Conservation (phyloP, 2,888 invertebrate genomes). For the Zaprionus lineosus region DNA sequence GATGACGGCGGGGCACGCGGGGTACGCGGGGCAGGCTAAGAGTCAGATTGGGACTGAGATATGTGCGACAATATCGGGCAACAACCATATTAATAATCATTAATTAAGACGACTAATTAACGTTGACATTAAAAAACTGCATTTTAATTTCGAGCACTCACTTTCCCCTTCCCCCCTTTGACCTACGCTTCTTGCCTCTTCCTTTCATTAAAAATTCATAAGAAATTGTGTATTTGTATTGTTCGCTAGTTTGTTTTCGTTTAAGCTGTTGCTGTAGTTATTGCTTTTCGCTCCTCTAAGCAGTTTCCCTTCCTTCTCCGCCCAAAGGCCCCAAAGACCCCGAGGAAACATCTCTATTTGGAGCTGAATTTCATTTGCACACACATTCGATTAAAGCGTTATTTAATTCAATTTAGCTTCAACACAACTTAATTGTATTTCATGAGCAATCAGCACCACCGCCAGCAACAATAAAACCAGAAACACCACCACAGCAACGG, state of each 20-base stretch:
- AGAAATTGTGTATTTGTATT: background rate
- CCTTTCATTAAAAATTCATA: no score
- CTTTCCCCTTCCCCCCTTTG: background rate
- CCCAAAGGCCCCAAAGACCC: background rate
- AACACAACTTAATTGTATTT: slow-evolving; percentile 63
- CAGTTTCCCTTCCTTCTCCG: no score
- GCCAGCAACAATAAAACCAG: slow-evolving; percentile 23
- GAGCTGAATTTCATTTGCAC: slow-evolving; percentile 54
- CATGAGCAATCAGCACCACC: slow-evolving; percentile 43
- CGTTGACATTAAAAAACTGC: slow-evolving; percentile 75
- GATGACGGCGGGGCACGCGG: background rate
- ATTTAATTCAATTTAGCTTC: slow-evolving; percentile 71
- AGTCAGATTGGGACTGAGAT: slow-evolving; percentile 11
- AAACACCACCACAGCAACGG: slow-evolving; percentile 18
- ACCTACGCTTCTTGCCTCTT: no score
- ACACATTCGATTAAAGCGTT: slow-evolving; percentile 54
- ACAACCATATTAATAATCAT: slow-evolving; percentile 77
- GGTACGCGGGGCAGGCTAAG: background rate
- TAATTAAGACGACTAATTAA: slow-evolving; percentile 75
- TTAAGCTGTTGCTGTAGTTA: slow-evolving; percentile 15
- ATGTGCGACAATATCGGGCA: slow-evolving; percentile 57
- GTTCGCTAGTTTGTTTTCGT: background rate
- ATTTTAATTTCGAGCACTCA: slow-evolving; percentile 59
- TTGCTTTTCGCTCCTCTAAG: background rate
- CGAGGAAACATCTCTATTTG: slow-evolving; percentile 46